phyloP scores from a whole-genome alignment of 1,140 invertebrate species.

The Vollenhovia emeryi region DNA sequence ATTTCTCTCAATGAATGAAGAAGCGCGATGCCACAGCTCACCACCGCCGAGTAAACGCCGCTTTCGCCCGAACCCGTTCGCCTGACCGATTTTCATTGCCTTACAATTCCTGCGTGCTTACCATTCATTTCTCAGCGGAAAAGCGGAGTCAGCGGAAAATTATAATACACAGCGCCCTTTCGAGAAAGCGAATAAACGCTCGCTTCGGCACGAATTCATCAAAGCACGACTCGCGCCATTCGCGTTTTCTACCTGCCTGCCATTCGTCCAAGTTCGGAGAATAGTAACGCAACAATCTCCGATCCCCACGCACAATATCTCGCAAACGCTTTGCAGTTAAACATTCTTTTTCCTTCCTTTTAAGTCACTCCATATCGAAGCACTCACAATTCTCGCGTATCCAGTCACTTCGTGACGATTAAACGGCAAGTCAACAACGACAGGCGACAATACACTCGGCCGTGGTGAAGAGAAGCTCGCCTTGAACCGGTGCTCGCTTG shows the following conservation, averaged over 20 bases:
- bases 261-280: not conserved
- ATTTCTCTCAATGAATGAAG: not conserved
- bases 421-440: constrained; percentile 9
- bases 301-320: not conserved
- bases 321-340: not conserved
- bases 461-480: constrained; percentile 72
- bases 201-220: not conserved
- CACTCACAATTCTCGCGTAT: not conserved
- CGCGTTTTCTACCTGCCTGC: not conserved
- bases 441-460: constrained; percentile 12
- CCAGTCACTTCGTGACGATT: not conserved
- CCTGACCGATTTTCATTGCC: not conserved
- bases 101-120: not conserved
- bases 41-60: constrained; percentile 34
- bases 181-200: not conserved
- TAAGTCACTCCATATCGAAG: not conserved
- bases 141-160: not conserved
- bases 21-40: not conserved
- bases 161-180: not conserved
- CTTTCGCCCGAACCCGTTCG: not conserved
- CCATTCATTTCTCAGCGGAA: not conserved
- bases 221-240: not conserved
- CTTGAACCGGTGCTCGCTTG: constrained; percentile 72
- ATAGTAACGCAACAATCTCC: not conserved
- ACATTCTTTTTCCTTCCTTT: not conserved